Conservation (phyloP, 2,113 vertebrate genomes). For the Platanista minor region DNA sequence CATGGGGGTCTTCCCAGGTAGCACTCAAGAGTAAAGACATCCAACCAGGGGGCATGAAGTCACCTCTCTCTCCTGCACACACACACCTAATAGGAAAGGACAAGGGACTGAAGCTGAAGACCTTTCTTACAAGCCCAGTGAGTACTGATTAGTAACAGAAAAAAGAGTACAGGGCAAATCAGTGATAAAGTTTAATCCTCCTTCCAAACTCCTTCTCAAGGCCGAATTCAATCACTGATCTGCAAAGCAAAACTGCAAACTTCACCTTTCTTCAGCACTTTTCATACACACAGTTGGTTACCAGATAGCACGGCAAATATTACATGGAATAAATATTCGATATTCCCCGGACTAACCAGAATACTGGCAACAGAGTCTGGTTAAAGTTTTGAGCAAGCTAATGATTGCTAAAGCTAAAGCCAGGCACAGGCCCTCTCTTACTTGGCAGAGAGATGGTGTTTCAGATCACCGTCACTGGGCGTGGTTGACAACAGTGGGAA, state of each 20-base stretch:
- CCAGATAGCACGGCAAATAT: fast-evolving
- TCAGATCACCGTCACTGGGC: fast-evolving
- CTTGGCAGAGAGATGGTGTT: fast-evolving
- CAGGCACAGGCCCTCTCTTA: background rate
- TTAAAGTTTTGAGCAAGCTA: background rate
- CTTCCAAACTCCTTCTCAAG: background rate
- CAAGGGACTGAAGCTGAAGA: fast-evolving
- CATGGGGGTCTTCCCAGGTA: background rate
- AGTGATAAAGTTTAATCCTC: too few relatives aligned
- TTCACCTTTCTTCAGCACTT: fast-evolving
- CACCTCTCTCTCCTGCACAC: fast-evolving
- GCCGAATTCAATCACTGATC: fast-evolving
- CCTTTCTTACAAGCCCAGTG: background rate
- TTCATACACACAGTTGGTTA: fast-evolving
- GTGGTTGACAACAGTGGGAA: fast-evolving
- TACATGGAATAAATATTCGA: fast-evolving
- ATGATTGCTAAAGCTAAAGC: fast-evolving
- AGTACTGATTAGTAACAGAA: fast-evolving
- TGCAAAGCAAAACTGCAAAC: fast-evolving
- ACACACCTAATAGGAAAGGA: background rate
- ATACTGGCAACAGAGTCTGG: fast-evolving
- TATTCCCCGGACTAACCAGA: background rate
- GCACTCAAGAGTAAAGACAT: background rate
- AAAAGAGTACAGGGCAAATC: background rate
- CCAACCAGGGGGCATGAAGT: background rate